Evolutionary conservation across 2,113 vertebrate species (phyloP).

Genomic region (Rostratula benghalensis): DNA sequence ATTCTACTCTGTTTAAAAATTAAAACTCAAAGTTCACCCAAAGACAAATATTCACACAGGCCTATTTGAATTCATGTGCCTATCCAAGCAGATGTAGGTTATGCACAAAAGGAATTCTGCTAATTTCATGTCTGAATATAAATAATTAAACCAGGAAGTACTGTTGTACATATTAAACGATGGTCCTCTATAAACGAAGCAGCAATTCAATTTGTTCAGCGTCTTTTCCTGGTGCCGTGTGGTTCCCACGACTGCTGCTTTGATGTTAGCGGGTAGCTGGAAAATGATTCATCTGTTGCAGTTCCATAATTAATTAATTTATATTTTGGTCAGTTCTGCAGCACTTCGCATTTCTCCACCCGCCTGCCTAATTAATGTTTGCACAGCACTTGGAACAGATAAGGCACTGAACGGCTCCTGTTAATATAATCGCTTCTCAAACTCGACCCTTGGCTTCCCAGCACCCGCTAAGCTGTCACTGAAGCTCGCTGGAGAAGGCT

Average conservation of each 20-base stretch:
- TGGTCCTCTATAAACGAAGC: background rate
- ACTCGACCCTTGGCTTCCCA: accelerated
- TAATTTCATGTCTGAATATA: background rate
- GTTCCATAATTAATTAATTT: slow-evolving; percentile 10
- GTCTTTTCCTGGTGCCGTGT: background rate
- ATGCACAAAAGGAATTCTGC: background rate
- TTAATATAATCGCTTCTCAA: background rate
- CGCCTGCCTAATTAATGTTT: background rate
- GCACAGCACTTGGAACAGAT: background rate
- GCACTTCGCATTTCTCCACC: background rate
- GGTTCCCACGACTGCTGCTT: background rate
- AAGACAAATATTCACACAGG: background rate
- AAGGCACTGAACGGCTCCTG: background rate
- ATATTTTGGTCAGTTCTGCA: slow-evolving; percentile 31
- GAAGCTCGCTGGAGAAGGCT: background rate
- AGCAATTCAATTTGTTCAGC: slow-evolving; percentile 2
- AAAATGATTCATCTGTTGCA: background rate
- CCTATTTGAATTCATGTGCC: background rate
- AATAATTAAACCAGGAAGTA: background rate
- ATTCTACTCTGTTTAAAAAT: background rate
- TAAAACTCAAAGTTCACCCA: background rate
- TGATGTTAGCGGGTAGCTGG: background rate
- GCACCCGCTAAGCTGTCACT: background rate
- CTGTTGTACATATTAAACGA: background rate
- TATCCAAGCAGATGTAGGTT: background rate